Evolutionary conservation across 2,888 invertebrate genomes (phyloP).

Genomic region (Trissonchulus sp.): DNA sequence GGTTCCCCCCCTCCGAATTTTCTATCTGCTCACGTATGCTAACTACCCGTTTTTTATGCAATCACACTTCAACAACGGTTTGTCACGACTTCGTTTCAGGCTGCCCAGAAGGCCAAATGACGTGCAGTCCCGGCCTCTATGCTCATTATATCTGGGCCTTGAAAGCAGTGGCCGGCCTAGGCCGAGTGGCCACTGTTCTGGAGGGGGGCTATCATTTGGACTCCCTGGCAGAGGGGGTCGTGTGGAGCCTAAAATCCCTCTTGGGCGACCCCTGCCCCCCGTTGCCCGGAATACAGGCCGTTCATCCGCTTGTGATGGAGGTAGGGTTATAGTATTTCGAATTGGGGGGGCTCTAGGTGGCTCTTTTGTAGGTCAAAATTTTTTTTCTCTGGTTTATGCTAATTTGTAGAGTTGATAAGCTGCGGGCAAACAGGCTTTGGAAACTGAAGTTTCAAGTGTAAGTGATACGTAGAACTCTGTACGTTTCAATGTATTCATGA

Average conservation of each 20-base stretch:
- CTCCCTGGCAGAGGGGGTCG: slow-evolving; percentile 77
- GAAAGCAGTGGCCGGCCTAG: slow-evolving; percentile 66
- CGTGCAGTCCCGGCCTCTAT: slow-evolving; percentile 79
- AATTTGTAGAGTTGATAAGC: no score
- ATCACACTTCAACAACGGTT: no score
- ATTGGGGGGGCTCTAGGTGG: not conserved
- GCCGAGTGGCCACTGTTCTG: slow-evolving; percentile 68
- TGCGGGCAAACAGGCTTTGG: no score
- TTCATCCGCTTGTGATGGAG: not conserved
- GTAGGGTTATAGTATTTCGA: not conserved
- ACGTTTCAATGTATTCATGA: no score
- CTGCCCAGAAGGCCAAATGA: slow-evolving; percentile 62
- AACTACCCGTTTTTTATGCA: no score
- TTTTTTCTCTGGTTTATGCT: no score
- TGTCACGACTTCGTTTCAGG: no score
- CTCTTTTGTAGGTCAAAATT: no score
- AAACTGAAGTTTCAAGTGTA: no score
- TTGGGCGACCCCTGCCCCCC: slow-evolving; percentile 65
- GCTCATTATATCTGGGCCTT: slow-evolving; percentile 81
- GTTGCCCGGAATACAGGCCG: not conserved
- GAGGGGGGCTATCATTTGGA: slow-evolving; percentile 89
- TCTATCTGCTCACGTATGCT: no score
- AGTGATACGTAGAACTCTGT: no score
- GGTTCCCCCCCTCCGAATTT: no score
- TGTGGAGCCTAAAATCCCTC: slow-evolving; percentile 76